Percentiles rank a stretch among this genome's conserved stretches.
Evolutionary conservation across 2,888 invertebrate species (phyloP).

Genomic region (Ryuthela nishihirai): DNA sequence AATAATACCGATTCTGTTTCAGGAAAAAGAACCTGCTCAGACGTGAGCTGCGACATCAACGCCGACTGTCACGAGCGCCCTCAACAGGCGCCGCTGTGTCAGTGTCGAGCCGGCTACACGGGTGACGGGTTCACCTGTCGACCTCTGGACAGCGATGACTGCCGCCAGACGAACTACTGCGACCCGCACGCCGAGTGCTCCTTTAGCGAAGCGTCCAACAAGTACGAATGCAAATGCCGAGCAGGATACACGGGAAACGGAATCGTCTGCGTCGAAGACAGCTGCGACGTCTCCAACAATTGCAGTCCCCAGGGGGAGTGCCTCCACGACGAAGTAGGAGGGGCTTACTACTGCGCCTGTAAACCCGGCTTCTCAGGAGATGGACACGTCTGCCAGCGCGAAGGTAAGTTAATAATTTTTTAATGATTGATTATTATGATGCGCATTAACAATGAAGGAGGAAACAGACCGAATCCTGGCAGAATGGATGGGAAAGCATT

Average conservation of each 20-base stretch:
- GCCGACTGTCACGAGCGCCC: constrained; percentile 54
- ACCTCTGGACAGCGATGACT: constrained; percentile 15
- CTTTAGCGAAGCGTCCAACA: constrained; percentile 41
- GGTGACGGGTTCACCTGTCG: constrained; percentile 32
- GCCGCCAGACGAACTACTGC: constrained; percentile 44
- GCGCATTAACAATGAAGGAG: too few relatives aligned
- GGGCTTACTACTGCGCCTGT: constrained; percentile 49
- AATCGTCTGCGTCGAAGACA: constrained; percentile 58
- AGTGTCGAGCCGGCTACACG: constrained; percentile 48
- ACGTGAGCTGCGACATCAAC: constrained; percentile 62
- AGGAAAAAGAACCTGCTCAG: constrained; percentile 52
- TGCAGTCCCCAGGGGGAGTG: constrained; percentile 49
- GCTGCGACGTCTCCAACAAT: constrained; percentile 58
- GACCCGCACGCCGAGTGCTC: constrained; percentile 48
- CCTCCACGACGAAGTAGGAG: constrained; percentile 42
- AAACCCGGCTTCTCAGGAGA: constrained; percentile 52
- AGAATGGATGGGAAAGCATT: too few relatives aligned
- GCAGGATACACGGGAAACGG: constrained; percentile 75
- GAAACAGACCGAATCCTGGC: too few relatives aligned
- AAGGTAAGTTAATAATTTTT: too few relatives aligned
- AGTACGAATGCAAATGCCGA: constrained; percentile 59
- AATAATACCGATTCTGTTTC: too few relatives aligned
- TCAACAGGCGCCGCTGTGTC: constrained; percentile 60
- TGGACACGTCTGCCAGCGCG: constrained; percentile 47
- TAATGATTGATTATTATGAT: too few relatives aligned